Evolutionary conservation across 1,140 invertebrate species (phyloP).

Genomic region (Nephila pilipes): DNA sequence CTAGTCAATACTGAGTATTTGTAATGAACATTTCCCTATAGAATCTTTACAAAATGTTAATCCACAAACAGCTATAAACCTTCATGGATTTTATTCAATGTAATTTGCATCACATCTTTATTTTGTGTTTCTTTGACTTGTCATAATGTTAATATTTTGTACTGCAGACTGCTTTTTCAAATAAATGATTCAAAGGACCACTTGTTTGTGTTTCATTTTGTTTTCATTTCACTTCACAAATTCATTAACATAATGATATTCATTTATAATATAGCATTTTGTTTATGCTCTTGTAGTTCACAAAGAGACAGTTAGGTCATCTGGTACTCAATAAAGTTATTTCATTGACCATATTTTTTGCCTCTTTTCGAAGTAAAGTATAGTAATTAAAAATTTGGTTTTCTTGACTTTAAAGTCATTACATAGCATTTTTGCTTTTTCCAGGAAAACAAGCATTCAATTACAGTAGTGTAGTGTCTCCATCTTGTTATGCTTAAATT

Average conservation of each 20-base stretch:
- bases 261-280: too few species aligned
- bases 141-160: conserved; percentile 76
- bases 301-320: too few species aligned
- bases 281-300: too few species aligned
- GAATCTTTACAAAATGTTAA: conserved; percentile 32
- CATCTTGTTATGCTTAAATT: too few species aligned
- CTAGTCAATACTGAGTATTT: conserved; percentile 46
- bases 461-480: too few species aligned
- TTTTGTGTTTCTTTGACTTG: conserved; percentile 65
- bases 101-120: conserved; percentile 65
- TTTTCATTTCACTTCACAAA: background rate
- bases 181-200: conserved; percentile 70
- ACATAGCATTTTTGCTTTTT: too few species aligned
- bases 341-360: too few species aligned
- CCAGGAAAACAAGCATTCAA: too few species aligned
- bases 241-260: background rate
- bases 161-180: conserved; percentile 77
- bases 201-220: background rate
- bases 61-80: conserved; percentile 21
- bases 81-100: conserved; percentile 52
- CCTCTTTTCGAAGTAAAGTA: too few species aligned
- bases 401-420: too few species aligned
- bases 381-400: too few species aligned
- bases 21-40: conserved; percentile 8
- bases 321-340: too few species aligned